Conservation (phyloP, 2,797 vertebrate species). For the Hapalemur alaotrensis region DNA sequence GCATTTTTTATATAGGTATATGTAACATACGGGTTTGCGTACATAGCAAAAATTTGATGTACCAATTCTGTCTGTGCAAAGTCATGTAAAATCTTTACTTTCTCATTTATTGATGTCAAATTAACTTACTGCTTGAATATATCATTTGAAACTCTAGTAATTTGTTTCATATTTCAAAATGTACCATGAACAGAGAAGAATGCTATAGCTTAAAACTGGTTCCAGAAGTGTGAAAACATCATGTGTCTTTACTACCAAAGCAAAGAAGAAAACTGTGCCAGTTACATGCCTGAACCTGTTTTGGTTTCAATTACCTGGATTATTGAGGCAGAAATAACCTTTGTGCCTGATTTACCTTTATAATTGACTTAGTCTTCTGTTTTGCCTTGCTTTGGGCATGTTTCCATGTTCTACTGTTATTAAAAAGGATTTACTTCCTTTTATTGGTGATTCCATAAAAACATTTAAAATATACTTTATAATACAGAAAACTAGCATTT, state of each 20-base stretch:
- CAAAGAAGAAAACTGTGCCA: conserved; percentile 15
- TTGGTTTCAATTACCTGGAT: conserved; percentile 46
- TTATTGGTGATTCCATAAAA: neutral
- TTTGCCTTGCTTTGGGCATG: neutral
- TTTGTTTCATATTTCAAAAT: conserved; percentile 47
- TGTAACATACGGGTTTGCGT: neutral
- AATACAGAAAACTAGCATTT: neutral
- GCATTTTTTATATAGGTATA: neutral
- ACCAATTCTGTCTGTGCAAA: neutral
- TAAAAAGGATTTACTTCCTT: conserved; percentile 28
- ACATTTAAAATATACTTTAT: neutral
- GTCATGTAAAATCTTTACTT: neutral
- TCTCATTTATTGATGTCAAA: conserved; percentile 39
- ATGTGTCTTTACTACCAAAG: conserved; percentile 37
- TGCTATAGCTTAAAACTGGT: conserved; percentile 39
- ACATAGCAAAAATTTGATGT: neutral
- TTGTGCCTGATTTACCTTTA: conserved; percentile 37
- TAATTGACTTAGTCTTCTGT: conserved; percentile 34
- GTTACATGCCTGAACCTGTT: neutral
- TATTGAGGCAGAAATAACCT: conserved; percentile 57
- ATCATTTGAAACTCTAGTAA: conserved; percentile 47
- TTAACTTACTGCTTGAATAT: conserved; percentile 25
- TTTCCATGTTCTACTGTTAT: conserved; percentile 20
- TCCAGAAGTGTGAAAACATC: conserved; percentile 30
- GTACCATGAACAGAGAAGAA: neutral